Evolutionary conservation across 2,113 vertebrate species (phyloP).

Genomic region (Brachypteracias leptosomus): DNA sequence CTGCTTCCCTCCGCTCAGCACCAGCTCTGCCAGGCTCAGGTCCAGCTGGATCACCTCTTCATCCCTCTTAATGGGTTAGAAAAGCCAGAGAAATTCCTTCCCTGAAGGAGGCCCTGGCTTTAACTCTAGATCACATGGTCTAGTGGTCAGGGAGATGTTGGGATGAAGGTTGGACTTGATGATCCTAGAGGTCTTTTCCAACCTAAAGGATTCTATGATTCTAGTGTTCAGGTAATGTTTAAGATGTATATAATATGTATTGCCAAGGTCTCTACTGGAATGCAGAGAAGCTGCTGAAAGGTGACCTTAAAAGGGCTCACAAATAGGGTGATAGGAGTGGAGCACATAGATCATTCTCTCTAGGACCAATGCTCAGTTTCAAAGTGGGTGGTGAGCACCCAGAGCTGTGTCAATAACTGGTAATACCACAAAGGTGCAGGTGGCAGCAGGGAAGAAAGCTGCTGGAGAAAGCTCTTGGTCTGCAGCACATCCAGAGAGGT

Average conservation of each 20-base stretch:
- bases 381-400: not conserved
- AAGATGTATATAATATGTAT: not conserved
- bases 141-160: too few species aligned
- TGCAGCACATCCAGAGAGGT: not conserved
- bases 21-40: not conserved
- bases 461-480: not conserved
- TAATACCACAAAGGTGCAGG: not conserved
- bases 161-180: too few species aligned
- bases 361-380: not conserved
- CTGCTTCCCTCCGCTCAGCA: not conserved
- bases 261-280: not conserved
- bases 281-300: not conserved
- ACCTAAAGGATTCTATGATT: too few species aligned
- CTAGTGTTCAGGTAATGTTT: not conserved
- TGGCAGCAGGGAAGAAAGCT: not conserved
- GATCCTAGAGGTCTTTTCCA: too few species aligned
- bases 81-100: not conserved
- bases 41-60: not conserved
- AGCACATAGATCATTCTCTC: not conserved
- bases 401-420: not conserved
- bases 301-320: not conserved
- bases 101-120: not conserved
- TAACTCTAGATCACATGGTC: not conserved
- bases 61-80: not conserved
- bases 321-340: not conserved